These are phyloP conservation scores for Meandrusa payeni DNA, from an alignment of 2,888 invertebrate species.

Conservation along the genomic window DNA sequence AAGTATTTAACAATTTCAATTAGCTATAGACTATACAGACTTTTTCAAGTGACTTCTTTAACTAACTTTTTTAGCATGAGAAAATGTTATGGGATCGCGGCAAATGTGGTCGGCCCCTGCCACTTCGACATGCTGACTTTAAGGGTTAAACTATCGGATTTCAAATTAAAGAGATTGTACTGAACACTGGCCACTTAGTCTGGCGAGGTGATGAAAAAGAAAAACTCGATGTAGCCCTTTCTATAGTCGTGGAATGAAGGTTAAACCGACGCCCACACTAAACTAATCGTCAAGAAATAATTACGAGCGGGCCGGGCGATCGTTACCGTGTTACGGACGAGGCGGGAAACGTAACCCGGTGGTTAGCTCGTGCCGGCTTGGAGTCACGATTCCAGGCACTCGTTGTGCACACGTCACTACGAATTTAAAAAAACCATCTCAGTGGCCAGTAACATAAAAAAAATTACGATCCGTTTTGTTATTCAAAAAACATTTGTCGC, in stretches of 20 bases:
- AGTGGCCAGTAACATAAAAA: not conserved
- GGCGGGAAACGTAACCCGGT: slow-evolving; percentile 21
- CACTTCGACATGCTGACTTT: too few species aligned
- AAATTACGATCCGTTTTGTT: too few species aligned
- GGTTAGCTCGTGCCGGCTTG: slow-evolving; percentile 20
- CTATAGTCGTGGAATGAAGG: slow-evolving; percentile 19
- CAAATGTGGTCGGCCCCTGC: too few species aligned
- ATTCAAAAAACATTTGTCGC: too few species aligned
- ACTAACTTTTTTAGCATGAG: too few species aligned
- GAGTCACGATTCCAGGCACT: slow-evolving; percentile 19
- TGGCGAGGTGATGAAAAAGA: too few species aligned
- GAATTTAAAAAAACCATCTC: not conserved
- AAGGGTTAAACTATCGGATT: too few species aligned
- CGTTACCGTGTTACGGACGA: slow-evolving; percentile 27
- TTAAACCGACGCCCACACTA: slow-evolving; percentile 22
- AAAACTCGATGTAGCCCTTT: not conserved
- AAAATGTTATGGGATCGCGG: too few species aligned
- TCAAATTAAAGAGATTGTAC: too few species aligned
- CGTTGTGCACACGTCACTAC: slow-evolving; percentile 8
- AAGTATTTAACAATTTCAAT: slow-evolving; percentile 6
- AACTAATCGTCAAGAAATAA: slow-evolving; percentile 28
- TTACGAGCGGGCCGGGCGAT: slow-evolving; percentile 14
- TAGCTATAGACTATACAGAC: too few species aligned
- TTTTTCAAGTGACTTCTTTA: too few species aligned
- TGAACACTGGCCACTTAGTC: too few species aligned